phyloP scores from a whole-genome alignment of 2,113 vertebrate genomes.

The Paramormyrops kingsleyae region DNA sequence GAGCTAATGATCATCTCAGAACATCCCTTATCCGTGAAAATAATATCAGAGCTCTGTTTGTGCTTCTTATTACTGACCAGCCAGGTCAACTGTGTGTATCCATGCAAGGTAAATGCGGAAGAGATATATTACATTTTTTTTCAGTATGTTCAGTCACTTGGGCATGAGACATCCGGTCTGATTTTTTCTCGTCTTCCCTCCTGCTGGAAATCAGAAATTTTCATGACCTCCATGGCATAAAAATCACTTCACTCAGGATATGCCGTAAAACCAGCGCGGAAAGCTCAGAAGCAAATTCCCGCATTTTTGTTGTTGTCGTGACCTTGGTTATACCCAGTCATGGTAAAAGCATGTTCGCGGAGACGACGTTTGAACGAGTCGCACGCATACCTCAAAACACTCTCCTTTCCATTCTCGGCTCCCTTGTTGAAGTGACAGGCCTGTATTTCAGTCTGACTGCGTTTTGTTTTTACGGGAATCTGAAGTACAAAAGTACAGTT shows the following conservation, averaged over 20 bases:
- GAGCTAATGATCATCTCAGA: neutral
- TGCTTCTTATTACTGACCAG: neutral
- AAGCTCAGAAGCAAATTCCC: neutral
- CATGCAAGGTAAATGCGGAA: neutral
- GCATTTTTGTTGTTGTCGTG: neutral
- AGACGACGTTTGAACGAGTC: neutral
- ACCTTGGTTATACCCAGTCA: neutral
- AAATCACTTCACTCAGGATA: neutral
- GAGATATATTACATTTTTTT: slow-evolving; percentile 52
- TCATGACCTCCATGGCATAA: neutral
- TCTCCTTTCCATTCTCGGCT: neutral
- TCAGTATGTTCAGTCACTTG: slow-evolving; percentile 49
- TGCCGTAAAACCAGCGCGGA: neutral
- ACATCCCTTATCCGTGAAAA: neutral
- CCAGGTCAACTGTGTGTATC: neutral
- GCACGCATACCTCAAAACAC: neutral
- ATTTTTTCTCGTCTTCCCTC: slow-evolving; percentile 29
- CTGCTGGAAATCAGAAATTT: neutral
- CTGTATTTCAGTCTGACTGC: slow-evolving; percentile 31
- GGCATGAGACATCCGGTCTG: slow-evolving; percentile 18
- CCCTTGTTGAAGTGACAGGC: slow-evolving; percentile 45
- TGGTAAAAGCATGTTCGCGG: neutral
- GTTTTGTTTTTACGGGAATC: slow-evolving; percentile 54
- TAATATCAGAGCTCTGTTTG: neutral
- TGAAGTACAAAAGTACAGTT: slow-evolving; percentile 26